Evolutionary conservation across 2,113 vertebrate genomes (phyloP).

Genomic region (Crotalus helleri): DNA sequence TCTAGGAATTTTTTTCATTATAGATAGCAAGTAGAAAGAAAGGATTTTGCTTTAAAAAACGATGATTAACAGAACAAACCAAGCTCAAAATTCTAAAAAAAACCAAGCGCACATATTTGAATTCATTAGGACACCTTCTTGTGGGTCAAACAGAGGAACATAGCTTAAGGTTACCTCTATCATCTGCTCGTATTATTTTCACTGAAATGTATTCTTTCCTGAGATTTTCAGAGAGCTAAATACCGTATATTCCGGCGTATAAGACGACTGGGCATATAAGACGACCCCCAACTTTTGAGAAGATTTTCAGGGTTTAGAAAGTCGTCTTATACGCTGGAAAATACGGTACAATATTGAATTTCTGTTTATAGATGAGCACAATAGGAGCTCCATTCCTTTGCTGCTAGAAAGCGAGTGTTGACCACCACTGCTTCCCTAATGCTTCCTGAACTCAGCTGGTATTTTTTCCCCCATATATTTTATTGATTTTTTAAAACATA

Average conservation of each 20-base stretch:
- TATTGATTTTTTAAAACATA: no score
- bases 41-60: not conserved
- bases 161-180: not conserved
- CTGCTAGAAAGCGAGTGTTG: no score
- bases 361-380: no score
- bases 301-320: no score
- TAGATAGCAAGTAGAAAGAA: not conserved
- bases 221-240: not conserved
- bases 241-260: not conserved
- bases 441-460: no score
- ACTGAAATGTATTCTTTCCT: not conserved
- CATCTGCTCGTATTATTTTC: not conserved
- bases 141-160: not conserved
- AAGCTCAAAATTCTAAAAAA: not conserved
- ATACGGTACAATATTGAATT: no score
- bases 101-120: not conserved
- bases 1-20: not conserved
- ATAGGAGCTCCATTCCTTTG: no score
- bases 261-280: no score
- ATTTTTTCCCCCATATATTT: no score
- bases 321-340: no score
- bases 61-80: not conserved
- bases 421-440: no score
- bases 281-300: no score
- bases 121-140: not conserved